Evolutionary conservation across 2,888 invertebrate species (phyloP).

Genomic region (Ellobium chinense): DNA sequence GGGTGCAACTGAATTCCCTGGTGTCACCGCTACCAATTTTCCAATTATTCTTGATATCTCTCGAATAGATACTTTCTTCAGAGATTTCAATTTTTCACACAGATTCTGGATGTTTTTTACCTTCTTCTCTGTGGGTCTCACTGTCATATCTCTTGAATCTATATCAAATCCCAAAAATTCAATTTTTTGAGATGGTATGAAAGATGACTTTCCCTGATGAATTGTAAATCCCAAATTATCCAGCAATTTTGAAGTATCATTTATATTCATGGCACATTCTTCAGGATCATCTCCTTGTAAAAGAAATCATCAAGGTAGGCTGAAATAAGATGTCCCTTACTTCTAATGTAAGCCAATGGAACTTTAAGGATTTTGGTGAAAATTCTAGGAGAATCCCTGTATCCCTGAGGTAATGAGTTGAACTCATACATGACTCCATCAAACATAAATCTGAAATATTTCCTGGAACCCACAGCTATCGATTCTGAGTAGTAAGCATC

Average conservation of each 20-base stretch:
- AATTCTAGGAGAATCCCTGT: not conserved
- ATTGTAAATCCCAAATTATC: not conserved
- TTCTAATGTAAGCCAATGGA: not conserved
- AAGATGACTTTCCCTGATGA: not conserved
- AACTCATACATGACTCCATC: not conserved
- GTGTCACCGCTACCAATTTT: not conserved
- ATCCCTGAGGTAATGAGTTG: slow-evolving; percentile 9
- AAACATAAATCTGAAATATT: not conserved
- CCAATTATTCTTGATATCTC: not conserved
- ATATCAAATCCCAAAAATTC: not conserved
- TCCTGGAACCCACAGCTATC: not conserved
- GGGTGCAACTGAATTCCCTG: not conserved
- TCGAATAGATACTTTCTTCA: not conserved
- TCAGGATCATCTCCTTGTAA: not conserved
- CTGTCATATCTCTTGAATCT: not conserved
- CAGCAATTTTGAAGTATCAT: not conserved
- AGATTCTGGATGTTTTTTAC: not conserved
- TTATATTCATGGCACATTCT: not conserved
- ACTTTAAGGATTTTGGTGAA: slow-evolving; percentile 1
- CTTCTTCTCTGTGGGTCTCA: not conserved
- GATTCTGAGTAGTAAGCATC: slow-evolving; percentile 11
- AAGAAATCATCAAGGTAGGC: not conserved
- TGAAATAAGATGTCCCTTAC: not conserved
- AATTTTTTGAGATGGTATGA: not conserved
- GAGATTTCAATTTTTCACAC: not conserved